phyloP scores from a whole-genome alignment of 1,140 invertebrate genomes.

The Drosophila ironensis region DNA sequence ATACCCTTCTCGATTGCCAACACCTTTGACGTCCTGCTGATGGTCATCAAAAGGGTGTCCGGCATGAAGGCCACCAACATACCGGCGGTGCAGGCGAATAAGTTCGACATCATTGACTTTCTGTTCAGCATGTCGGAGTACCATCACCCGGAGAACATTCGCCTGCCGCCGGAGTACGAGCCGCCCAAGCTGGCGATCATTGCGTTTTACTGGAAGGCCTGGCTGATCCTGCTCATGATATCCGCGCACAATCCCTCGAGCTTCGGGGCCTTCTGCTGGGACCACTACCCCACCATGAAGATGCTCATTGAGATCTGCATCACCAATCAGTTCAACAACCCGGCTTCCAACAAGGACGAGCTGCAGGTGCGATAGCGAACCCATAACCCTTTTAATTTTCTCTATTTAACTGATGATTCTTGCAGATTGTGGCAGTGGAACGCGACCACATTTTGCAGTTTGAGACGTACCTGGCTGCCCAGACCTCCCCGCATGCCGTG shows the following conservation, averaged over 20 bases:
- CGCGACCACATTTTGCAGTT: constrained; percentile 94
- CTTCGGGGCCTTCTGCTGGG: constrained; percentile 93
- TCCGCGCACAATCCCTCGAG: constrained; percentile 94
- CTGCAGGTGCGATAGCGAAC: constrained; percentile 49
- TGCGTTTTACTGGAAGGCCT: constrained; percentile 96
- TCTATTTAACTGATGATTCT: neutral
- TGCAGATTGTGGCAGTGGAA: constrained; percentile 88
- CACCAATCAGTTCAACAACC: constrained; percentile 86
- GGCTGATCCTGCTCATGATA: constrained; percentile 94
- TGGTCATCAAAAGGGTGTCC: constrained; percentile 92
- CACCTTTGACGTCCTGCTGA: constrained; percentile 92
- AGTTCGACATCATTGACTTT: constrained; percentile 93
- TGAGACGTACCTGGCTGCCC: constrained; percentile 95
- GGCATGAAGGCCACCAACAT: constrained; percentile 87
- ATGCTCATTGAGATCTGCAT: constrained; percentile 98
- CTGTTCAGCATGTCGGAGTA: constrained; percentile 95
- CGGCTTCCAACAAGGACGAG: constrained; percentile 65
- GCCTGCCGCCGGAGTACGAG: constrained; percentile 90
- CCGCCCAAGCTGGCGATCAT: constrained; percentile 95
- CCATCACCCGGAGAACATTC: constrained; percentile 96
- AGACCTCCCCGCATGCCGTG: constrained; percentile 88
- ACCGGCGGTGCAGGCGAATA: constrained; percentile 88
- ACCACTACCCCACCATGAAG: constrained; percentile 95
- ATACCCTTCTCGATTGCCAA: constrained; percentile 91
- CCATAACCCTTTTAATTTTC: too few species aligned